A percentile compares a stretch with the other conserved stretches of the same genome.
Evolutionary conservation across 2,797 vertebrate genomes (phyloP).

Genomic region (Gymnothorax javanicus): DNA sequence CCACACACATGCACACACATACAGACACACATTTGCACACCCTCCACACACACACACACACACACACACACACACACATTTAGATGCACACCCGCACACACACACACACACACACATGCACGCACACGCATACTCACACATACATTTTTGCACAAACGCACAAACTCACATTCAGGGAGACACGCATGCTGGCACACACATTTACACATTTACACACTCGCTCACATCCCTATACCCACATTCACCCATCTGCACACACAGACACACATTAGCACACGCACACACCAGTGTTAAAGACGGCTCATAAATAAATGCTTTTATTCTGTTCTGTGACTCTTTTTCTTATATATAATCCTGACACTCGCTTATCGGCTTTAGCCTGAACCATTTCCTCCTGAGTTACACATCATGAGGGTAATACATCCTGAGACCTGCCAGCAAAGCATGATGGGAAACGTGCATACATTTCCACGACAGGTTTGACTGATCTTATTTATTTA

Average conservation of each 20-base stretch:
- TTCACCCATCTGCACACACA: no score
- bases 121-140: background rate
- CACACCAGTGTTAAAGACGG: background rate
- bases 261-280: background rate
- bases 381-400: background rate
- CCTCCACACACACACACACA: no score
- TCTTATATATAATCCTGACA: slow-evolving; percentile 9
- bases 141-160: background rate
- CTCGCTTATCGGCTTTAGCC: background rate
- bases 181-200: no score
- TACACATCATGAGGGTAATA: background rate
- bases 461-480: background rate
- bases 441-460: background rate
- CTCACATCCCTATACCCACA: background rate
- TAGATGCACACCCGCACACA: no score
- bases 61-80: no score
- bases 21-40: no score
- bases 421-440: background rate
- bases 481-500: background rate
- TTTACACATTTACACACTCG: no score
- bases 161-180: no score
- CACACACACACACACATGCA: background rate
- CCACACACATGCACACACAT: no score
- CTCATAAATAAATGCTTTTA: background rate
- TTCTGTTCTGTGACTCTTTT: background rate